Evolutionary conservation across 2,888 invertebrate species (phyloP), one percentile per base, ranked within the genome.

Genomic region (Tenthredo mesomela): DNA sequence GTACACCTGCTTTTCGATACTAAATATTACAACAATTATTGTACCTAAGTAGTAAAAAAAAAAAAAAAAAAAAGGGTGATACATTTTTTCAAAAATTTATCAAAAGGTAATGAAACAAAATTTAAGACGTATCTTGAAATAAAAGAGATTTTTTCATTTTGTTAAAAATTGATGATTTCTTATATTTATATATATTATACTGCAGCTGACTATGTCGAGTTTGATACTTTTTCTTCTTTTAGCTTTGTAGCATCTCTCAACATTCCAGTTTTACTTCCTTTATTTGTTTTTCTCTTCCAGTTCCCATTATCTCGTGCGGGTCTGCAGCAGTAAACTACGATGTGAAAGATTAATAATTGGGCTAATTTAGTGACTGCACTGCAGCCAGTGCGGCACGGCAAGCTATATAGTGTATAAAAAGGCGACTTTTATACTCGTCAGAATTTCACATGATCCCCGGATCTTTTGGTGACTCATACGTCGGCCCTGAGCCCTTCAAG

Each of bases 381-480:
- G 33, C 47, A 29, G 29, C 29, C n/a, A n/a, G n/a, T 29, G 47
- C 15, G 47, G 47, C 47, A 47, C 47, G 12, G 15, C 47, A 15
- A 15, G 29, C 70, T 40, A n/a, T n/a, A n/a, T n/a, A 71, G 70
- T 18, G 40, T 15, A 15, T 71, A 71, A 71, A 71, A 37, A 73
- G 43, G 25, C 73, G 15, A 21, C 21, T 43, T n/a, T 21, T 37
- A 37, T 0, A 37, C n/a, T 54, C 47, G 77, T 77, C 33, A 50
- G 77, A 50, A 77, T 50, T 77, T 67, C 77, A 77, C 77, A 33
- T 77, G 77, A 77, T 77, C 50, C 47, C 50, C 47, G 47, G 18
- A 50, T 67, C 67, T 67, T 67, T 67, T 29, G 29, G 50, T 50
- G 77, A 77, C 77, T 43, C 77, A 54, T 50, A n/a, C 18, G n/a